A percentile compares a stretch with the other conserved stretches of the same genome.
Conservation (phyloP, 2,797 vertebrate species). For the Lacerta viridis region DNA sequence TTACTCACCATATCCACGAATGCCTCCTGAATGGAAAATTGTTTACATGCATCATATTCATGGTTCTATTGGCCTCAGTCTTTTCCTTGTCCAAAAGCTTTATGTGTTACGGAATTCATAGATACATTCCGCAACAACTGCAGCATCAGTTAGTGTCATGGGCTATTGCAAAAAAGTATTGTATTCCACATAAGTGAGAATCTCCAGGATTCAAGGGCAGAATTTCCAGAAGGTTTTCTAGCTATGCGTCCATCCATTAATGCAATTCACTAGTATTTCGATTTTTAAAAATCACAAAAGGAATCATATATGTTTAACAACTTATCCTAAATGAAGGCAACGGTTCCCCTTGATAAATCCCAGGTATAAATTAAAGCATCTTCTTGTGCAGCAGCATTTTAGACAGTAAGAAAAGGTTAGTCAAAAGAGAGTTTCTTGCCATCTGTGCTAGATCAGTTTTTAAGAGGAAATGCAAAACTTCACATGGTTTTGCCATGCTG, state of each 20-base stretch:
- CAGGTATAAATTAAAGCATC: constrained; percentile 80
- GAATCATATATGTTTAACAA: constrained; percentile 69
- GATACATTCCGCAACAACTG: constrained; percentile 82
- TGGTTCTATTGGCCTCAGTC: constrained; percentile 81
- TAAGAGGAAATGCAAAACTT: constrained; percentile 78
- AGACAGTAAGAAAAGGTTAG: constrained; percentile 75
- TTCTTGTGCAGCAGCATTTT: constrained; percentile 77
- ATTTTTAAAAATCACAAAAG: constrained; percentile 52
- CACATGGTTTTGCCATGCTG: constrained; percentile 80
- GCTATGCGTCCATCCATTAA: constrained; percentile 81
- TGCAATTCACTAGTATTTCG: constrained; percentile 61
- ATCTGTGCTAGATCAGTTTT: constrained; percentile 77
- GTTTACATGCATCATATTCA: constrained; percentile 91
- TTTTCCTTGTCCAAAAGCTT: constrained; percentile 77
- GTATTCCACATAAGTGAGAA: constrained; percentile 80
- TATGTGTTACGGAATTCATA: constrained; percentile 79
- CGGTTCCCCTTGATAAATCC: constrained; percentile 75
- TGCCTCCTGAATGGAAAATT: constrained; percentile 92
- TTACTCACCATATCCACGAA: constrained; percentile 93
- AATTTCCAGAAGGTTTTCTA: constrained; percentile 77
- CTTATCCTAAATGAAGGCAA: constrained; percentile 71
- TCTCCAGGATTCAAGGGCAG: constrained; percentile 74
- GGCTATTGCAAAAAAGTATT: constrained; percentile 82
- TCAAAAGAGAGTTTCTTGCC: constrained; percentile 82
- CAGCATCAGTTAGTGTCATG: constrained; percentile 77